These are phyloP conservation scores for Hydraecia micacea DNA, from an alignment of 2,888 invertebrate genomes.

Conservation along the genomic window DNA sequence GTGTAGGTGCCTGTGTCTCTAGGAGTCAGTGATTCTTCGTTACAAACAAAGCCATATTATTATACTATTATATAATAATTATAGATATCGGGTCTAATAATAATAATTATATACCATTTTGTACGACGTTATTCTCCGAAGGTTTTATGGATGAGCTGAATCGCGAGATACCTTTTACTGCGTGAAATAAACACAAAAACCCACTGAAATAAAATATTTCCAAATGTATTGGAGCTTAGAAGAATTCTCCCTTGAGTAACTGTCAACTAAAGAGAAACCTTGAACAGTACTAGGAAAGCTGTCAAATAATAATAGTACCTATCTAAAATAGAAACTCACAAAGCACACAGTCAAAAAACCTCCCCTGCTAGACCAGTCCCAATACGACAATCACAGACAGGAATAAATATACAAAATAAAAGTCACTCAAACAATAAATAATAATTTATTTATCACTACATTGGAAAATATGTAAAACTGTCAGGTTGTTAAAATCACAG, in stretches of 20 bases:
- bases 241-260: no score
- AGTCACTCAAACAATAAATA: conserved; percentile 75
- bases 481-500: conserved; percentile 74
- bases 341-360: not conserved
- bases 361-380: not conserved
- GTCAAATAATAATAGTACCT: not conserved
- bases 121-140: not conserved
- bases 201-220: not conserved
- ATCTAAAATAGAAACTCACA: conserved; percentile 13
- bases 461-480: conserved; percentile 76
- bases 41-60: no score
- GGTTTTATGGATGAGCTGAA: not conserved
- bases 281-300: not conserved
- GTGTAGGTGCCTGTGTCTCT: no score
- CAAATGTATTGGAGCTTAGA: not conserved
- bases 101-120: not conserved
- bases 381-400: not conserved
- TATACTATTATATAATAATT: no score
- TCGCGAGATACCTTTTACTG: not conserved
- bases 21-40: no score
- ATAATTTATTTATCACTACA: conserved; percentile 70
- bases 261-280: not conserved
- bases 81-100: no score
- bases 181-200: not conserved
- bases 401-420: conserved; percentile 52